A percentile compares a stretch with the other conserved stretches of the same genome.
Conservation (phyloP, 2,797 vertebrate genomes). For the Lophius americanus region DNA sequence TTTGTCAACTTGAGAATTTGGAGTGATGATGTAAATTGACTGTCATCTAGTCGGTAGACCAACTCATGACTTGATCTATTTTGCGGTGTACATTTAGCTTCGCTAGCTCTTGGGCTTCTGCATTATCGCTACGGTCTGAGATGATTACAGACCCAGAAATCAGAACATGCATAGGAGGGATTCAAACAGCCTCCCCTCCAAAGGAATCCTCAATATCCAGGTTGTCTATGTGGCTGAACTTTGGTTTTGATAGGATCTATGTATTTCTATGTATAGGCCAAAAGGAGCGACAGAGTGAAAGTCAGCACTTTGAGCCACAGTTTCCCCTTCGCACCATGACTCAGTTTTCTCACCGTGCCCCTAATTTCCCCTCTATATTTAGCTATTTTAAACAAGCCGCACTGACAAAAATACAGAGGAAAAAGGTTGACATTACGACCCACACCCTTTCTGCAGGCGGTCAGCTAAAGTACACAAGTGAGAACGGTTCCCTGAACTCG, state of each 20-base stretch:
- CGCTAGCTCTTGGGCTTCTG: conserved; percentile 8
- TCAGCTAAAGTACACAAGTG: conserved; percentile 9
- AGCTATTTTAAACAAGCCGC: conserved; percentile 10
- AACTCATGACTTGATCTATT: conserved; percentile 28
- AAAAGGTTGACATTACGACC: conserved; percentile 17
- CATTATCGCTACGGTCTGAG: conserved; percentile 13
- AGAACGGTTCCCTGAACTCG: conserved; percentile 1
- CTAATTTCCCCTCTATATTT: conserved; percentile 9
- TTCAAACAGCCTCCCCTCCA: neutral
- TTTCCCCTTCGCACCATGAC: neutral
- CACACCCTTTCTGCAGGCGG: conserved; percentile 26
- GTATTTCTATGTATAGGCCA: neutral
- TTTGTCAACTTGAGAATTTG: conserved; percentile 41
- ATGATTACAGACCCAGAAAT: conserved; percentile 5
- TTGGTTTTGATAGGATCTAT: neutral
- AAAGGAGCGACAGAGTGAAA: neutral
- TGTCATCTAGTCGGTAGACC: conserved; percentile 33
- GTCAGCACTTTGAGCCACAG: conserved; percentile 1
- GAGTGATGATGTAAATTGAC: conserved; percentile 45
- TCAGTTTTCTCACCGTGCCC: neutral
- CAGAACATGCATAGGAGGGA: neutral
- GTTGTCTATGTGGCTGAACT: neutral
- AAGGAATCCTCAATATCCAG: neutral
- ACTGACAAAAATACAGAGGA: conserved; percentile 8
- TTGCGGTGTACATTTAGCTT: conserved; percentile 30